These are phyloP conservation scores for Sterrhoptilus dennistouni DNA, from an alignment of 2,113 vertebrate genomes.

Conservation along the genomic window DNA sequence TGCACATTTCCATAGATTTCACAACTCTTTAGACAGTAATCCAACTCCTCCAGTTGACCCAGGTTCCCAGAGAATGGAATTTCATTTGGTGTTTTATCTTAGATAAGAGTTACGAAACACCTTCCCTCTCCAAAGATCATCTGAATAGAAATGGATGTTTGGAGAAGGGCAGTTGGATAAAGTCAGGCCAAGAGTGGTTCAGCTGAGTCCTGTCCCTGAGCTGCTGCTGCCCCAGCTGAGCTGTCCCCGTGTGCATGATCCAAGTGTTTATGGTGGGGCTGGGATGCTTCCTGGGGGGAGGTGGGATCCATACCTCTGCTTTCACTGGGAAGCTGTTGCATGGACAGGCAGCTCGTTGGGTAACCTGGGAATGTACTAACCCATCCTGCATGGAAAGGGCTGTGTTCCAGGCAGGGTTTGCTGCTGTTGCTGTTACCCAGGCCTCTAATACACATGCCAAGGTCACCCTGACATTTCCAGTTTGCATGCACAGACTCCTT, in stretches of 20 bases:
- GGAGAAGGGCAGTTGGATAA: neutral
- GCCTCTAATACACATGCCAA: neutral
- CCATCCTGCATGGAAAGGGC: neutral
- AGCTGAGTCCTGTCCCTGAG: neutral
- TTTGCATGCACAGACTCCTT: neutral
- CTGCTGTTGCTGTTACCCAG: constrained; percentile 63
- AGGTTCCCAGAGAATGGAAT: neutral
- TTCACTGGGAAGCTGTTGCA: neutral
- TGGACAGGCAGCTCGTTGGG: neutral
- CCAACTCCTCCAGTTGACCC: neutral
- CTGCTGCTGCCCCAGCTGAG: neutral
- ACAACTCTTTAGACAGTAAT: neutral
- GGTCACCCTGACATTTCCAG: neutral
- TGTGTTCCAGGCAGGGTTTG: neutral
- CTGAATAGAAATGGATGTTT: neutral
- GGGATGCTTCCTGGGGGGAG: neutral
- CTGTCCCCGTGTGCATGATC: neutral
- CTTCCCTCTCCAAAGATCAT: neutral
- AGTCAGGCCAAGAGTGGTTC: neutral
- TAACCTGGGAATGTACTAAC: constrained; percentile 66
- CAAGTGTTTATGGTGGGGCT: neutral
- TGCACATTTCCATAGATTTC: neutral
- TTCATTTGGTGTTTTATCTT: neutral
- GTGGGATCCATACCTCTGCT: neutral
- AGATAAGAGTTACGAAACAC: neutral